These are phyloP conservation scores for Hexactinellida sp. DNA, from an alignment of 37 sponge, comb jelly and placozoan genomes.

Conservation along the genomic window DNA sequence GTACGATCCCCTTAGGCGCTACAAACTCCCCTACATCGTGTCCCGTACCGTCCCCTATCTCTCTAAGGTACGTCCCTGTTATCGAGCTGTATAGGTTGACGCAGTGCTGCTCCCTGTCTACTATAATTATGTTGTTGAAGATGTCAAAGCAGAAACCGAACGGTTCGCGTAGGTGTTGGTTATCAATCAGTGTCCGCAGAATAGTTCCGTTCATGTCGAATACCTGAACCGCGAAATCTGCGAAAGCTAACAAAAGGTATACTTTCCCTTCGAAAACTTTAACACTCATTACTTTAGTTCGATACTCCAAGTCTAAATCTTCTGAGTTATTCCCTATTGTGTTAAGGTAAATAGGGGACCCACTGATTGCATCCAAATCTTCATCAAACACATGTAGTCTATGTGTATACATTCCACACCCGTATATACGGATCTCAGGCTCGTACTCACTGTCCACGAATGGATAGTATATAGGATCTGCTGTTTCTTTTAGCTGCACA, in stretches of 20 bases:
- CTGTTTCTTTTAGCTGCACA: not conserved
- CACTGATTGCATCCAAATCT: not conserved
- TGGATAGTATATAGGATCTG: not conserved
- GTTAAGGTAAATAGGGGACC: not conserved
- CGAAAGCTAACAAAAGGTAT: not conserved
- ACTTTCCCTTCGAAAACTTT: not conserved
- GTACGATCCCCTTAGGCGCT: not conserved
- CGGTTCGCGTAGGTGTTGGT: not conserved
- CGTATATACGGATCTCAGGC: not conserved
- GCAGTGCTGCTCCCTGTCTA: not conserved
- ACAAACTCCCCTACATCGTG: not conserved
- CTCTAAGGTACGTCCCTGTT: not conserved
- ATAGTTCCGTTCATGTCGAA: not conserved
- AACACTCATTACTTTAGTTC: not conserved
- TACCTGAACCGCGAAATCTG: not conserved
- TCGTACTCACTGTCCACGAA: not conserved
- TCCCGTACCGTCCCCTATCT: not conserved
- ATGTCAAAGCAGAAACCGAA: slow-evolving; percentile 2
- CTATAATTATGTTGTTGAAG: not conserved
- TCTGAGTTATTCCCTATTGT: not conserved
- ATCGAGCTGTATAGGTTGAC: not conserved
- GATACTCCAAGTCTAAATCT: not conserved
- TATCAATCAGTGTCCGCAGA: not conserved
- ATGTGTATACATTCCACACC: not conserved
- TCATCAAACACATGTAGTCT: not conserved